Percentiles rank a stretch among this genome's conserved stretches.
Conservation (phyloP, 92 coral and sea anemone species). For the Scolanthus callimorphus region DNA sequence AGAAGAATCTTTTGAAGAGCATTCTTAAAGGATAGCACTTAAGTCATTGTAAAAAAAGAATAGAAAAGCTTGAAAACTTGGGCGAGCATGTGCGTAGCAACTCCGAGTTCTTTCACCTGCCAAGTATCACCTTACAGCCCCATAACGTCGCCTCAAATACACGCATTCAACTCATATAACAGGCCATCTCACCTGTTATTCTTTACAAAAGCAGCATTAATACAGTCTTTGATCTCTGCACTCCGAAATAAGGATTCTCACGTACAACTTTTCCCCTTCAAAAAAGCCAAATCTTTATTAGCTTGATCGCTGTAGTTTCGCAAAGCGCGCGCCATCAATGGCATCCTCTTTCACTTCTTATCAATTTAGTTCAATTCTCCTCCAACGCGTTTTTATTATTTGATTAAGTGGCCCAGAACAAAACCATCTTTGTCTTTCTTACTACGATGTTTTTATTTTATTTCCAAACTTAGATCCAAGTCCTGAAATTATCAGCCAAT, state of each 20-base stretch:
- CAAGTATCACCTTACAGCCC: slow-evolving; percentile 32
- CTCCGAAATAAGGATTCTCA: background rate
- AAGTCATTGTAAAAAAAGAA: slow-evolving; percentile 13
- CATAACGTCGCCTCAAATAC: slow-evolving; percentile 13
- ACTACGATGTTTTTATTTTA: too few relatives aligned
- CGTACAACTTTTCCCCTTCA: too few relatives aligned
- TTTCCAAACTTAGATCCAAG: slow-evolving; percentile 81
- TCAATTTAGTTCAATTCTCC: too few relatives aligned
- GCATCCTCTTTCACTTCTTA: too few relatives aligned
- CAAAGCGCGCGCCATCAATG: too few relatives aligned
- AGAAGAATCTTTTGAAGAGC: background rate
- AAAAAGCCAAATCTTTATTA: too few relatives aligned
- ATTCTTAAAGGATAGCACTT: slow-evolving; percentile 16
- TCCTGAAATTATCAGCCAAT: slow-evolving; percentile 77
- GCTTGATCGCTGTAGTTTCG: too few relatives aligned
- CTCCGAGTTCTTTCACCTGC: slow-evolving; percentile 33
- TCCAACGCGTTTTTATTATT: too few relatives aligned
- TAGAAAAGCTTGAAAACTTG: slow-evolving; percentile 42
- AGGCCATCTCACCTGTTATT: slow-evolving; percentile 8
- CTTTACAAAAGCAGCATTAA: slow-evolving; percentile 17
- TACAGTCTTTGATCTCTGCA: slow-evolving; percentile 8
- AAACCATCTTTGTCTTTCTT: too few relatives aligned
- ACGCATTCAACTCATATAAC: background rate
- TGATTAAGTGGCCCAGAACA: too few relatives aligned
- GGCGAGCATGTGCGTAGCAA: slow-evolving; percentile 30